These are phyloP conservation scores for Malacosoma neustria DNA, from an alignment of 2,888 invertebrate species.

Conservation along the genomic window DNA sequence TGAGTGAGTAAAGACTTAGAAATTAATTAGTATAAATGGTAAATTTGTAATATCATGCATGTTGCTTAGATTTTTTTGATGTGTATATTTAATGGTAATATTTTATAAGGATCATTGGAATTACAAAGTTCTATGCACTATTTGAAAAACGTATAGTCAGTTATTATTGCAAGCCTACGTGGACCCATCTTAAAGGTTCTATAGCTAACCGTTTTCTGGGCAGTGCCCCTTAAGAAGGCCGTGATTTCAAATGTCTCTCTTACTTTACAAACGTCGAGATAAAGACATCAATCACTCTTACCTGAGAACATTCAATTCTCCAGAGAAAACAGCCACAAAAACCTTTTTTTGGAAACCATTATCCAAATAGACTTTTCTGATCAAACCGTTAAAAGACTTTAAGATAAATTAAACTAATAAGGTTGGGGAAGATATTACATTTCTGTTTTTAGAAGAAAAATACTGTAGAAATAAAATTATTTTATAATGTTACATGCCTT, in stretches of 20 bases:
- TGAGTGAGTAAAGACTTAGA: too few species aligned
- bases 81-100: too few species aligned
- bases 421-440: slow-evolving; percentile 13
- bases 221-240: slow-evolving; percentile 19
- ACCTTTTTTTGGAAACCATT: slow-evolving; percentile 26
- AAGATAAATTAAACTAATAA: slow-evolving; percentile 19
- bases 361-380: slow-evolving; percentile 20
- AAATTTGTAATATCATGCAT: too few species aligned
- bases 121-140: too few species aligned
- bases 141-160: too few species aligned
- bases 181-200: too few species aligned
- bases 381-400: slow-evolving; percentile 16
- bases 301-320: slow-evolving; percentile 45
- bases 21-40: too few species aligned
- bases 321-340: slow-evolving; percentile 32
- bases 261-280: slow-evolving; percentile 40
- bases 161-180: too few species aligned
- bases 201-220: neutral
- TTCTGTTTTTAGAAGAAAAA: slow-evolving; percentile 11
- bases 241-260: slow-evolving; percentile 35
- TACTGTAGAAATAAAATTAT: neutral
- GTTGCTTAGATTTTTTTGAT: too few species aligned
- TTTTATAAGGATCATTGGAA: too few species aligned
- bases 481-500: neutral
- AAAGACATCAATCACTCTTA: slow-evolving; percentile 51